These are phyloP conservation scores for Saccopteryx bilineata DNA, from an alignment of 2,113 vertebrate species.

Conservation along the genomic window DNA sequence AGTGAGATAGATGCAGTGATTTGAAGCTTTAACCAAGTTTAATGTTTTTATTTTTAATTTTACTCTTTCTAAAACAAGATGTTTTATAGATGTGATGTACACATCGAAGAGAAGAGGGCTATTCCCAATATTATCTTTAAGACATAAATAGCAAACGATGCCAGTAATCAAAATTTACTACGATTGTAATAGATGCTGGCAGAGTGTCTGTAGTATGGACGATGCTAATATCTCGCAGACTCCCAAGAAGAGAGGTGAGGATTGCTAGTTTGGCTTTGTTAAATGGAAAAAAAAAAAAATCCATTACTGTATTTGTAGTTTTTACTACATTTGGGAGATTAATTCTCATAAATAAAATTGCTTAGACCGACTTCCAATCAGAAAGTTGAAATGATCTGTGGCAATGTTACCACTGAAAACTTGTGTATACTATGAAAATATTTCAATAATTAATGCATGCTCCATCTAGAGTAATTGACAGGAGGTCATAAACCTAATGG, in stretches of 20 bases:
- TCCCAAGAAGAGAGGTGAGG: constrained; percentile 77
- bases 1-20: constrained; percentile 53
- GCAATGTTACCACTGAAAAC: constrained; percentile 85
- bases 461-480: constrained; percentile 90
- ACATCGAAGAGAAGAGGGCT: constrained; percentile 77
- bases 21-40: constrained; percentile 71
- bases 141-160: constrained; percentile 88
- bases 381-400: constrained; percentile 88
- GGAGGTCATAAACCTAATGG: constrained; percentile 89
- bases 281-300: constrained; percentile 43
- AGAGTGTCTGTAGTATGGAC: constrained; percentile 82
- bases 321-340: constrained; percentile 84
- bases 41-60: background rate
- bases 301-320: constrained; percentile 66
- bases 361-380: constrained; percentile 85
- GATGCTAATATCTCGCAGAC: constrained; percentile 82
- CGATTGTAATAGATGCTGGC: constrained; percentile 86
- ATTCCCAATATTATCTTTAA: constrained; percentile 87
- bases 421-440: constrained; percentile 89
- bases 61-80: constrained; percentile 76
- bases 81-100: constrained; percentile 85
- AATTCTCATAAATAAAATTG: constrained; percentile 86
- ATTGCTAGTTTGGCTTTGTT: constrained; percentile 69
- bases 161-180: constrained; percentile 87
- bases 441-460: constrained; percentile 90